Percentiles rank a stretch among this genome's conserved stretches.
phyloP scores from a whole-genome alignment of 2,797 vertebrate species.

The Sylvia borin region DNA sequence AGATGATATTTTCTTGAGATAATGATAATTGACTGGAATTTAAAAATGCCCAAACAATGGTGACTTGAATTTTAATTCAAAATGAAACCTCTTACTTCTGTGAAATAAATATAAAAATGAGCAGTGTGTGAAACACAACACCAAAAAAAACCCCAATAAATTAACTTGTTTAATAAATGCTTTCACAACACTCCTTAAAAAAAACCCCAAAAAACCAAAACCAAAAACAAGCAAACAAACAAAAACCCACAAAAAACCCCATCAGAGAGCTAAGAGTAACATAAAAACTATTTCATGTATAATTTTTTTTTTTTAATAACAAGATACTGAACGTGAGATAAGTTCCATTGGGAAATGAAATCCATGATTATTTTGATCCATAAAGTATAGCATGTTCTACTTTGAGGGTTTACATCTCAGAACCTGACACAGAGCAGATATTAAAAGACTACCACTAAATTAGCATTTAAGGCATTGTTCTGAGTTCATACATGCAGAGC shows the following conservation, averaged over 20 bases:
- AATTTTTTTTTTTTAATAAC: not conserved
- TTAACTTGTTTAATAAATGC: not conserved
- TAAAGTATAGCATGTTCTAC: not conserved
- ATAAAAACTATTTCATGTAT: not conserved
- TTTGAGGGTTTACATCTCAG: not conserved
- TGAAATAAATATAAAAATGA: not conserved
- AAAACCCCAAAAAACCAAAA: not conserved
- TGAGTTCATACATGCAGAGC: accelerated
- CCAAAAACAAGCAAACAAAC: too few relatives aligned
- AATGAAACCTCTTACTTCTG: not conserved
- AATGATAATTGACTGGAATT: not conserved
- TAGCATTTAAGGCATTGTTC: not conserved
- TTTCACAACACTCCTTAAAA: not conserved
- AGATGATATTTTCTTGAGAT: not conserved
- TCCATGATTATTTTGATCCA: not conserved
- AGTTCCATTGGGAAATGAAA: not conserved
- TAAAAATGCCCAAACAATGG: not conserved
- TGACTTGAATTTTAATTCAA: not conserved
- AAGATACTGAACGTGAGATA: not conserved
- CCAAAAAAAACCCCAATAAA: accelerated
- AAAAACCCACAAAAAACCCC: too few relatives aligned
- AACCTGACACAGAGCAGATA: not conserved
- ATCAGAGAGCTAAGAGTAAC: not conserved
- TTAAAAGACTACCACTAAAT: not conserved
- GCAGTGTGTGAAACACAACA: not conserved